Conservation (phyloP, 2,113 vertebrate genomes). For the Anarhynchus alexandrinus region DNA sequence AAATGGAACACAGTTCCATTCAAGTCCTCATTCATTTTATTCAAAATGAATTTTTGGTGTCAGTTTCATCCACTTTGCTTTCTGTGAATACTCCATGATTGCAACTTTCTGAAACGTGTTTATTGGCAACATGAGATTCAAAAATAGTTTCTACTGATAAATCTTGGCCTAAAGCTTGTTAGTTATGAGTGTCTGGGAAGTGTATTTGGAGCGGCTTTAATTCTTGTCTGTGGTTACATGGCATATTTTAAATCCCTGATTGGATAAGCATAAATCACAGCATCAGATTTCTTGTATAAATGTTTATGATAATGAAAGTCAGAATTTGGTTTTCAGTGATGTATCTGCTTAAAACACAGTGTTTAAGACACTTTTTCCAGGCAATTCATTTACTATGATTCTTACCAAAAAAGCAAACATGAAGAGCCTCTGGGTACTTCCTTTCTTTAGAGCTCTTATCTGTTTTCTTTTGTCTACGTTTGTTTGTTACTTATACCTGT, state of each 20-base stretch:
- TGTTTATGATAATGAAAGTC: background rate
- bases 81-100: background rate
- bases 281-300: background rate
- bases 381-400: background rate
- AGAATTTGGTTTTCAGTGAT: background rate
- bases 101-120: background rate
- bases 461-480: background rate
- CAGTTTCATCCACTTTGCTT: background rate
- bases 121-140: background rate
- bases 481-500: background rate
- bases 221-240: background rate
- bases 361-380: background rate
- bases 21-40: background rate
- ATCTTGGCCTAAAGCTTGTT: slow-evolving; percentile 18
- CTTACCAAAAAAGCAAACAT: background rate
- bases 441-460: slow-evolving; percentile 3
- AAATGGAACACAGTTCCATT: background rate
- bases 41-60: background rate
- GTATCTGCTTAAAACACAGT: background rate
- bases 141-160: background rate
- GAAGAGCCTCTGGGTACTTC: background rate
- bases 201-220: slow-evolving; percentile 36
- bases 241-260: background rate
- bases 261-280: slow-evolving; percentile 22
- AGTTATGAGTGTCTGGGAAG: slow-evolving; percentile 12